Evolutionary conservation across 2,113 vertebrate species (phyloP), one percentile per base, ranked within the genome.

Genomic region (Ammodytes dubius): DNA sequence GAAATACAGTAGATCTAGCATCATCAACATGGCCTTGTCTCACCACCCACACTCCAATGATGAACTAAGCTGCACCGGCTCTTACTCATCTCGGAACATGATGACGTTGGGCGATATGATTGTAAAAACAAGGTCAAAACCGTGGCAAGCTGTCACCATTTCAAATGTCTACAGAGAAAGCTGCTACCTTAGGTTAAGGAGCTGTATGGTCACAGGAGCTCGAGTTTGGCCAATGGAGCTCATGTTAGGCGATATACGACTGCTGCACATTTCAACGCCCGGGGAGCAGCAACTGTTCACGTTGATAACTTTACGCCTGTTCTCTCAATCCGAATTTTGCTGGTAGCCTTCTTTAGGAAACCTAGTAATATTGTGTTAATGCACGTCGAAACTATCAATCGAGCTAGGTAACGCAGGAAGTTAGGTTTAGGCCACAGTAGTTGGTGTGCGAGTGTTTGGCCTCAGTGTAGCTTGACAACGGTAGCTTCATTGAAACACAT

Each of bases 371-470:
- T 15, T 2, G 1, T 39, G 13, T 9, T 45, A 27, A 13, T 40
- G 15, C 5, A 83, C 35, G 8, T 37, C 46, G 27, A 45, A 81
- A 70, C 56, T 53, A 52, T 43, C 5, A 42, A 12, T 4, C 17
- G 53, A 40, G 63, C 46, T 15, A 37, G 27, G 8, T 13, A 79
- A 63, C 77, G 61, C 86, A 90, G 82, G 84, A 90, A 93, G 88
- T 91, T 93, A 11, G 43, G 77, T 56, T 70, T 81, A 93, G 88
- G 90, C 90, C 89, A 88, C 72, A 87, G 82, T 77, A 88, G 87
- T 92, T 91, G 74, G 69, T 56, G 67, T 65, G 52, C 63, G 61
- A 67, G 73, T 52, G 71, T 73, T 81, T 84, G 87, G 86, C 86
- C 91, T 73, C 47, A 71, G 45, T 70, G 73, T 61, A 71, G 83